A percentile compares a stretch with the other conserved stretches of the same genome.
Evolutionary conservation across 2,797 vertebrate species (phyloP).

Genomic region (Pagetopsis macropterus): DNA sequence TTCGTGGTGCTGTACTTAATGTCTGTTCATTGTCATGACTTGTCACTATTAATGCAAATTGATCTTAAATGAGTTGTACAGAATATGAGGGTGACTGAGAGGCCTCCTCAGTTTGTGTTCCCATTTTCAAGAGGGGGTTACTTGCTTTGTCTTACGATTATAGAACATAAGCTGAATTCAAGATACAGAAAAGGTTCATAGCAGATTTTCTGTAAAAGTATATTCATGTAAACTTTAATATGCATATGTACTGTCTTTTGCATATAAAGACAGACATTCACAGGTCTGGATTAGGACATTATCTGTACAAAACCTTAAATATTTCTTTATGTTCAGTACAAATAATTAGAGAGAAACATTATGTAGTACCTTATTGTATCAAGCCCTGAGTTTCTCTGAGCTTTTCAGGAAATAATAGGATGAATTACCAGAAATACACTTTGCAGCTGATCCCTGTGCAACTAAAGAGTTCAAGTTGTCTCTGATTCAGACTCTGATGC

Average conservation of each 20-base stretch:
- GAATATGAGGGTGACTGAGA: no score
- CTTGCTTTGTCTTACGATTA: not conserved
- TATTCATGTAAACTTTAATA: not conserved
- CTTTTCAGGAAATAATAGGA: conserved; percentile 1
- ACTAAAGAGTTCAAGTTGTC: conserved; percentile 26
- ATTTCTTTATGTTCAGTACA: not conserved
- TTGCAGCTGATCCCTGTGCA: conserved; percentile 17
- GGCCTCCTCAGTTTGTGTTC: no score
- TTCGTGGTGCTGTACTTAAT: not conserved
- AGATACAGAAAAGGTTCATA: no score
- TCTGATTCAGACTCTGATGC: conserved; percentile 29
- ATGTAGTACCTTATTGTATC: not conserved
- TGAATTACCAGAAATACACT: conserved; percentile 20
- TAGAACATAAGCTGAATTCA: no score
- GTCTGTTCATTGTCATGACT: not conserved
- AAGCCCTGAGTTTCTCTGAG: not conserved
- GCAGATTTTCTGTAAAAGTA: not conserved
- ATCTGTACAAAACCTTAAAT: not conserved
- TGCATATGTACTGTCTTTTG: not conserved
- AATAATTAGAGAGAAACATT: not conserved
- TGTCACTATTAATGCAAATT: not conserved
- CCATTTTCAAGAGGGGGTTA: no score
- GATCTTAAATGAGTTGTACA: no score
- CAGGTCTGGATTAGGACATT: not conserved
- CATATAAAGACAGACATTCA: not conserved